These are phyloP conservation scores for Coryphaenoides rupestris DNA, from an alignment of 2,113 vertebrate species.

Conservation along the genomic window DNA sequence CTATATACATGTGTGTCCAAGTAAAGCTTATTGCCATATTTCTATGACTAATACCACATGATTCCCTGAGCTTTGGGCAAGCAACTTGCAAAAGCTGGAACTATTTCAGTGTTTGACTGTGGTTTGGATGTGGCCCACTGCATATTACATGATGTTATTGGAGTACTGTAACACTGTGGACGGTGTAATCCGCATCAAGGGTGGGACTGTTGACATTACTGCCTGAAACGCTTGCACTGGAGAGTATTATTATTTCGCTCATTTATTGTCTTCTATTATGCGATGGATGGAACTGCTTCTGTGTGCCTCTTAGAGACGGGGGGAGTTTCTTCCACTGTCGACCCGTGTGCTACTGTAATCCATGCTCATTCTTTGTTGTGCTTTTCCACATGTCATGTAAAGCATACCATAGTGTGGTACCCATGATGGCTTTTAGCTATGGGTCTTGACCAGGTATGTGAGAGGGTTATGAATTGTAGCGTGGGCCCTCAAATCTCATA, in stretches of 20 bases:
- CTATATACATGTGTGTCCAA: conserved; percentile 47
- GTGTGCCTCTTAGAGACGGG: conserved; percentile 12
- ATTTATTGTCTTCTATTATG: conserved; percentile 46
- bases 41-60: conserved; percentile 61
- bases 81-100: conserved; percentile 45
- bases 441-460: too few relatives aligned
- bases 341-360: too few relatives aligned
- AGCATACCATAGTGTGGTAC: too few relatives aligned
- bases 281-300: conserved; percentile 31
- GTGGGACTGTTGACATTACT: conserved; percentile 48
- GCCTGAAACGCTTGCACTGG: conserved; percentile 71
- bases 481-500: too few relatives aligned
- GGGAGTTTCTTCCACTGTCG: too few relatives aligned
- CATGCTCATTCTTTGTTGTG: too few relatives aligned
- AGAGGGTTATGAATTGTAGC: too few relatives aligned
- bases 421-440: too few relatives aligned
- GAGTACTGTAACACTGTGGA: conserved; percentile 80
- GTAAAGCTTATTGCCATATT: conserved; percentile 76
- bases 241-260: conserved; percentile 55
- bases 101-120: conserved; percentile 64
- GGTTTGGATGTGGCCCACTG: conserved; percentile 53
- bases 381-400: too few relatives aligned
- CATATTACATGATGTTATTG: conserved; percentile 57
- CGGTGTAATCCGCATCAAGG: conserved; percentile 41
- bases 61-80: conserved; percentile 39